Evolutionary conservation across 2,797 vertebrate genomes (phyloP).

Genomic region (Dryobates pubescens): DNA sequence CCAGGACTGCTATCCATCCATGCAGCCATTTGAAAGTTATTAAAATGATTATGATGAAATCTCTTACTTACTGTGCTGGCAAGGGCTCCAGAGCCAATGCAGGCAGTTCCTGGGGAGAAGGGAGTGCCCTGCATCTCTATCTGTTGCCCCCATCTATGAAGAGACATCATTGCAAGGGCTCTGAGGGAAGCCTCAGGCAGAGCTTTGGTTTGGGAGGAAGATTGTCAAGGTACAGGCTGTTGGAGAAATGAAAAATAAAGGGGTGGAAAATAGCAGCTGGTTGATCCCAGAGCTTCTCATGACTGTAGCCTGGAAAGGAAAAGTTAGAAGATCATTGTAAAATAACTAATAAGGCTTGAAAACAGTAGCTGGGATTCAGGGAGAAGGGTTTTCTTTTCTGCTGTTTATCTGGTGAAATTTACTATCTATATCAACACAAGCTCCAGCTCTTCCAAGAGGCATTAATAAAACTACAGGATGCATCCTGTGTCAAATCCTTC

Average conservation of each 20-base stretch:
- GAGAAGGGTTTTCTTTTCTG: background rate
- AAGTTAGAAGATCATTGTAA: background rate
- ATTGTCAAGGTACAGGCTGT: background rate
- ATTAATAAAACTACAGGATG: background rate
- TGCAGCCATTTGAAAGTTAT: constrained; percentile 19
- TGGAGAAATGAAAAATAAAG: background rate
- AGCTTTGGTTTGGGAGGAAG: background rate
- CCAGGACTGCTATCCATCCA: constrained; percentile 29
- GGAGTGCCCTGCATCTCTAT: background rate
- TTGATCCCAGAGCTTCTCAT: background rate
- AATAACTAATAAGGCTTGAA: background rate
- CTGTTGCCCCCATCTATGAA: background rate
- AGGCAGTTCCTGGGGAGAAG: background rate
- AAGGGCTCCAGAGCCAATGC: background rate
- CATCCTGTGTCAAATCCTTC: background rate
- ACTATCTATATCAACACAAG: background rate
- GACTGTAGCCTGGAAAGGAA: background rate
- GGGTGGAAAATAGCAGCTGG: background rate
- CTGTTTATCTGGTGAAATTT: background rate
- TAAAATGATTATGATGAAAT: constrained; percentile 35
- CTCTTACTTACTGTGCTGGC: constrained; percentile 33
- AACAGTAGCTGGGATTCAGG: background rate
- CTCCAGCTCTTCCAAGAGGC: background rate
- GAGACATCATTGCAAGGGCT: background rate
- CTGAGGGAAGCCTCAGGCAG: background rate